Evolutionary conservation across 2,797 vertebrate species (phyloP).

Genomic region (Hippoglossus hippoglossus): DNA sequence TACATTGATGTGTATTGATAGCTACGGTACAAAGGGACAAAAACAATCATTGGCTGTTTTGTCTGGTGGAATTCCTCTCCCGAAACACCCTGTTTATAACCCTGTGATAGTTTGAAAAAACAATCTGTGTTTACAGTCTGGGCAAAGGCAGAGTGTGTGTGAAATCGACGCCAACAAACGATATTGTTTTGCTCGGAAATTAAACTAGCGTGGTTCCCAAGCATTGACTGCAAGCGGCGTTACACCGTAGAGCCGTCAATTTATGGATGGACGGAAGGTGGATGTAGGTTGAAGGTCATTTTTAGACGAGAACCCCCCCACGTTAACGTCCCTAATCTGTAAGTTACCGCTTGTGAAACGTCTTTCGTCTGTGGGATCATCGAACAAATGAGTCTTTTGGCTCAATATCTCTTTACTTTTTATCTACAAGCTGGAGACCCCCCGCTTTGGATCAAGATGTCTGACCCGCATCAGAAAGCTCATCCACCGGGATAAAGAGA

Average conservation of each 20-base stretch:
- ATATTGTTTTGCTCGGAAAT: slow-evolving; percentile 56
- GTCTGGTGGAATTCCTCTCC: slow-evolving; percentile 75
- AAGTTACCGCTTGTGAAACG: not conserved
- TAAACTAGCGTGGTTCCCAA: slow-evolving; percentile 44
- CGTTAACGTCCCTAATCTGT: not conserved
- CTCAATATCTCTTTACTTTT: not conserved
- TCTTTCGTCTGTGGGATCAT: not conserved
- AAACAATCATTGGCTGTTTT: slow-evolving; percentile 77
- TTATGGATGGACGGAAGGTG: slow-evolving; percentile 14
- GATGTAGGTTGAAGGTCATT: not conserved
- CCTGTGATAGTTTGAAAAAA: slow-evolving; percentile 52
- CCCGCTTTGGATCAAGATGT: slow-evolving; percentile 29
- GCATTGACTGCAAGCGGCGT: slow-evolving; percentile 13
- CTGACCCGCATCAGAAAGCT: slow-evolving; percentile 36
- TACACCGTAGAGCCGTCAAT: slow-evolving; percentile 4
- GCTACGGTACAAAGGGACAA: slow-evolving; percentile 62
- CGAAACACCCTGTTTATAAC: slow-evolving; percentile 55
- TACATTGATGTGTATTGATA: slow-evolving; percentile 78
- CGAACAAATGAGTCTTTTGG: not conserved
- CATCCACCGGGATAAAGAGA: slow-evolving; percentile 42
- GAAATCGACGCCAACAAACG: slow-evolving; percentile 56
- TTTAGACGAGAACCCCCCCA: not conserved
- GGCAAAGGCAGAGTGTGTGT: slow-evolving; percentile 55
- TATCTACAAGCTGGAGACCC: not conserved
- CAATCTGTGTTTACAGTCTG: slow-evolving; percentile 69